Conservation (phyloP, 1,140 invertebrate species). For the Mamestra configurata region DNA sequence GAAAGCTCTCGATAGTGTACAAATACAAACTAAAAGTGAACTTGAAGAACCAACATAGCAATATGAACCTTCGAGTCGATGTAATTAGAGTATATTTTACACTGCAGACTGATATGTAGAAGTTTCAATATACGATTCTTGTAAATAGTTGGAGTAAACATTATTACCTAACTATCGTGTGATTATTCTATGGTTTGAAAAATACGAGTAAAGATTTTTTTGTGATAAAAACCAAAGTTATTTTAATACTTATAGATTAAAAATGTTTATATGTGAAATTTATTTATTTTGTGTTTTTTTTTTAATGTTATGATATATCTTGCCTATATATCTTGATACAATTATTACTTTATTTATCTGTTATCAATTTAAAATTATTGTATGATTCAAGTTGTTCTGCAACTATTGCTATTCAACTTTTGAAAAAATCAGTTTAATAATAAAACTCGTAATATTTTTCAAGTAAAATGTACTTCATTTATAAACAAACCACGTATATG, state of each 20-base stretch:
- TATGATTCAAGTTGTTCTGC: not conserved
- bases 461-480: not conserved
- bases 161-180: slow-evolving; percentile 45
- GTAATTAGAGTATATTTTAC: slow-evolving; percentile 78
- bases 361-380: no score
- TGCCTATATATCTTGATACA: no score
- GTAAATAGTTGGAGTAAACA: slow-evolving; percentile 48
- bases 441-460: not conserved
- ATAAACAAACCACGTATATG: not conserved
- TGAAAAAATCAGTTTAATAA: not conserved
- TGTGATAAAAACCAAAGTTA: slow-evolving; percentile 26
- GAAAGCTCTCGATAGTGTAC: slow-evolving; percentile 60
- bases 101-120: slow-evolving; percentile 85
- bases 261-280: slow-evolving; percentile 22
- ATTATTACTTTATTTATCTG: no score
- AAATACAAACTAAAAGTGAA: slow-evolving; percentile 59
- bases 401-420: not conserved
- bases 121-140: slow-evolving; percentile 68
- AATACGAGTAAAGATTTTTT: not conserved
- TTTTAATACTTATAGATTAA: slow-evolving; percentile 3
- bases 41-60: slow-evolving; percentile 84
- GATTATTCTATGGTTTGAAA: slow-evolving; percentile 31
- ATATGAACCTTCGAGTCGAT: slow-evolving; percentile 73
- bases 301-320: not conserved
- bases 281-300: not conserved